These are phyloP conservation scores for Gymnocypris eckloni DNA, from an alignment of 2,797 vertebrate genomes.

Conservation along the genomic window DNA sequence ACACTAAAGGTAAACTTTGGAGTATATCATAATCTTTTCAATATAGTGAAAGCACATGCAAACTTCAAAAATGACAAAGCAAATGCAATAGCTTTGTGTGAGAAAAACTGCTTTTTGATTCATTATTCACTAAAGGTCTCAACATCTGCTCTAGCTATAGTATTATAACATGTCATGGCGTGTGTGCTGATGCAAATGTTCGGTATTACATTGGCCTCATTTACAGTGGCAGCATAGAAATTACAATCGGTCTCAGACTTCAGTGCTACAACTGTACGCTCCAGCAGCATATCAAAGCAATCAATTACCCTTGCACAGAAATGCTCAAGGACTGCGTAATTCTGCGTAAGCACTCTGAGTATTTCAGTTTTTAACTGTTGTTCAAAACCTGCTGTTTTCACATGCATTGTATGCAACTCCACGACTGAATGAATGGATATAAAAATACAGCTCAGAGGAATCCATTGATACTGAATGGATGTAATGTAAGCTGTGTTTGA, in stretches of 20 bases:
- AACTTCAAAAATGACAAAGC: neutral
- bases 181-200: constrained; percentile 19
- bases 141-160: neutral
- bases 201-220: constrained; percentile 11
- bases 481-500: neutral
- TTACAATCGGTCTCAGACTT: constrained; percentile 31
- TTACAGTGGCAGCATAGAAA: constrained; percentile 18
- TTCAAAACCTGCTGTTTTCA: constrained; percentile 16
- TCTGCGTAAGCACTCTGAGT: constrained; percentile 15
- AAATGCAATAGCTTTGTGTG: neutral
- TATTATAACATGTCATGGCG: neutral
- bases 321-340: constrained; percentile 30
- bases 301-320: constrained; percentile 22
- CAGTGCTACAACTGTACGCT: constrained; percentile 6
- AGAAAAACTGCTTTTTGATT: neutral
- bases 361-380: constrained; percentile 4
- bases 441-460: neutral
- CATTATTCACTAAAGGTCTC: neutral
- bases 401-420: constrained; percentile 18
- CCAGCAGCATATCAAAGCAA: constrained; percentile 31
- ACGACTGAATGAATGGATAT: neutral
- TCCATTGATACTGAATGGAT: neutral
- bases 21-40: neutral
- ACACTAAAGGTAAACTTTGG: neutral
- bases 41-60: neutral